Evolutionary conservation across 2,113 vertebrate genomes (phyloP).

Genomic region (Corydoras sp.): DNA sequence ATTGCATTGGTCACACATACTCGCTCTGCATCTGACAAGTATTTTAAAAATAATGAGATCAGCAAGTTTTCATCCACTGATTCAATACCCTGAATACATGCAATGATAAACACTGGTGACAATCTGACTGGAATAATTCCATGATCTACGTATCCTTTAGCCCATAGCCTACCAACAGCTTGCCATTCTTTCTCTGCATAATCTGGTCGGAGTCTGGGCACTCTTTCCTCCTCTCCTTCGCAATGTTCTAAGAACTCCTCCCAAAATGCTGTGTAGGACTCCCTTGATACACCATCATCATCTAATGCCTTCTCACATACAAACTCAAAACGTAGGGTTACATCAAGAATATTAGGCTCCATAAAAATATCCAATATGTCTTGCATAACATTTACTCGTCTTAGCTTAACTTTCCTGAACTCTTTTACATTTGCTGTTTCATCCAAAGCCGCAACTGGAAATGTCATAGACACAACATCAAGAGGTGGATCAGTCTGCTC

Average conservation of each 20-base stretch:
- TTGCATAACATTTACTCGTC: no score
- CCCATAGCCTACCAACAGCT: conserved; percentile 36
- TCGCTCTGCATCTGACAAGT: not conserved
- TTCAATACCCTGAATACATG: conserved; percentile 17
- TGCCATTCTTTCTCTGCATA: conserved; percentile 38
- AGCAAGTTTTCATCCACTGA: no score
- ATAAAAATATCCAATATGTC: no score
- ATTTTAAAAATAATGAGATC: not conserved
- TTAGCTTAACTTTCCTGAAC: no score
- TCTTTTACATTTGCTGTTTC: no score
- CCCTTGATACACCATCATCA: conserved; percentile 43
- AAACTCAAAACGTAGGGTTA: conserved; percentile 15
- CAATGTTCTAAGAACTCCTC: conserved; percentile 34
- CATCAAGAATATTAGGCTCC: no score
- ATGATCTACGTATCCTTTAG: conserved; percentile 35
- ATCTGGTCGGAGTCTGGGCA: conserved; percentile 31
- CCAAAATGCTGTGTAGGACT: conserved; percentile 35
- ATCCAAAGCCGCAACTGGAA: no score
- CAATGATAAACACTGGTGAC: conserved; percentile 29
- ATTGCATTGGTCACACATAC: conserved; percentile 19
- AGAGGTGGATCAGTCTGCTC: no score
- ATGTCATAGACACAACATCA: no score
- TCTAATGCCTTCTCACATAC: conserved; percentile 36
- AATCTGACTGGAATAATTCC: conserved; percentile 24
- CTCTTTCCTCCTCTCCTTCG: conserved; percentile 30